phyloP scores from a whole-genome alignment of 2,113 vertebrate species.

The Lepus timidus region DNA sequence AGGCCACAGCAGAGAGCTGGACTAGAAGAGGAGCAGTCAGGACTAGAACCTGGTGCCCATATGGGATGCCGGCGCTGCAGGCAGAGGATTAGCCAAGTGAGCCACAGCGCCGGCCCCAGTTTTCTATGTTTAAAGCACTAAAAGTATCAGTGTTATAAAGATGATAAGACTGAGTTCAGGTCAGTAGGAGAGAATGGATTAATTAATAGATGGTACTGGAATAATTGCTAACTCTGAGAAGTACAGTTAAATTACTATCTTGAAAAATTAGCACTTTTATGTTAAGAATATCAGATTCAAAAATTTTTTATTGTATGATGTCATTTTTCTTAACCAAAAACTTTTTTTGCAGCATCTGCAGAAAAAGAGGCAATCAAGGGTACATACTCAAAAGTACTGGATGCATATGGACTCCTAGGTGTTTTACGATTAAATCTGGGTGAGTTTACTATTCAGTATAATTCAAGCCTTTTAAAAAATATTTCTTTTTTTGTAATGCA shows the following conservation, averaged over 20 bases:
- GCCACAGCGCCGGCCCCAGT: too few relatives aligned
- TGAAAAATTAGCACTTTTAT: not conserved
- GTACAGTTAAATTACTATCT: not conserved
- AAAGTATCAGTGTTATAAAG: not conserved
- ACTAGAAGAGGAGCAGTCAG: too few relatives aligned
- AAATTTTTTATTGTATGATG: slow-evolving; percentile 44
- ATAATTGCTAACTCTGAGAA: slow-evolving; percentile 25
- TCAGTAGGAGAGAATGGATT: not conserved
- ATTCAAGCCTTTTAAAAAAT: not conserved
- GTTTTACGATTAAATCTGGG: slow-evolving; percentile 97
- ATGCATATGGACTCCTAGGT: slow-evolving; percentile 97
- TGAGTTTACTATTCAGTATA: slow-evolving; percentile 85
- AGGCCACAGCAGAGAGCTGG: too few relatives aligned
- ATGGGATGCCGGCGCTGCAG: too few relatives aligned
- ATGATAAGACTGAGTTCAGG: not conserved
- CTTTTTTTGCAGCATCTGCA: slow-evolving; percentile 88
- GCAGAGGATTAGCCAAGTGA: too few relatives aligned
- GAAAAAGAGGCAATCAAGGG: slow-evolving; percentile 97
- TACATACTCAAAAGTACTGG: slow-evolving; percentile 95
- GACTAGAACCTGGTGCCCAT: too few relatives aligned
- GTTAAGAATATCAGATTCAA: slow-evolving; percentile 22
- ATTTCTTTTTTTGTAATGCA: slow-evolving; percentile 48
- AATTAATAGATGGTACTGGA: not conserved
- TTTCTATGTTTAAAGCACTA: not conserved
- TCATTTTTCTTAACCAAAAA: slow-evolving; percentile 27